Percentiles rank a stretch among this genome's conserved stretches.
phyloP scores from a whole-genome alignment of 2,113 vertebrate species.

The Tapirus terrestris region DNA sequence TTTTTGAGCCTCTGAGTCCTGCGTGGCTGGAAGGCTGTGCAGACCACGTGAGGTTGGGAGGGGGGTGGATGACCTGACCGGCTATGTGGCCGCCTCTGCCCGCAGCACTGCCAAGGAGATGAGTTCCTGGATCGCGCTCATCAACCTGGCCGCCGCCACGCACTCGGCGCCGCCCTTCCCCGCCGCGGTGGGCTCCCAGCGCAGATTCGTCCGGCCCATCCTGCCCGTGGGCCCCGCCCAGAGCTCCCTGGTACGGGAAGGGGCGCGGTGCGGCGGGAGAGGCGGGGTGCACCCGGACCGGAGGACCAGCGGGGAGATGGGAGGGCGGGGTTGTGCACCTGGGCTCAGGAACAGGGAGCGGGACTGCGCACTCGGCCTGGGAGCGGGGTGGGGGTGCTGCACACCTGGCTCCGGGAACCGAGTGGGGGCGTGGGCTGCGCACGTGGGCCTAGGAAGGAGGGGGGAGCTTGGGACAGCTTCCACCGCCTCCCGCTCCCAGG shows the following conservation, averaged over 20 bases:
- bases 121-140: constrained; percentile 93
- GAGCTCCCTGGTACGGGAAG: constrained; percentile 86
- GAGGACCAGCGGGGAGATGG: too few species aligned
- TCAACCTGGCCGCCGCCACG: constrained; percentile 93
- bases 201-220: constrained; percentile 91
- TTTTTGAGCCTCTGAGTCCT: not conserved
- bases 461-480: not conserved
- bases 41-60: too few species aligned
- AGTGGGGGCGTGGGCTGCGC: too few species aligned
- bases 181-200: constrained; percentile 93
- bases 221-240: constrained; percentile 88
- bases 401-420: not conserved
- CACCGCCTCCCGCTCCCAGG: constrained; percentile 79
- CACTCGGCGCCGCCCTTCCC: constrained; percentile 95
- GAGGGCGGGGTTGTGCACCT: not conserved
- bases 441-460: not conserved
- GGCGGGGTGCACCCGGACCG: rapidly evolving
- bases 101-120: constrained; percentile 91
- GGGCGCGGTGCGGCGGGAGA: rapidly evolving
- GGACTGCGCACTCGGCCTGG: not conserved
- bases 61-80: not conserved
- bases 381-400: not conserved
- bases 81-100: not conserved
- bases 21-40: not conserved
- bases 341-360: rapidly evolving